Evolutionary conservation across 2,113 vertebrate genomes (phyloP).

Genomic region (Quiscalus mexicanus): DNA sequence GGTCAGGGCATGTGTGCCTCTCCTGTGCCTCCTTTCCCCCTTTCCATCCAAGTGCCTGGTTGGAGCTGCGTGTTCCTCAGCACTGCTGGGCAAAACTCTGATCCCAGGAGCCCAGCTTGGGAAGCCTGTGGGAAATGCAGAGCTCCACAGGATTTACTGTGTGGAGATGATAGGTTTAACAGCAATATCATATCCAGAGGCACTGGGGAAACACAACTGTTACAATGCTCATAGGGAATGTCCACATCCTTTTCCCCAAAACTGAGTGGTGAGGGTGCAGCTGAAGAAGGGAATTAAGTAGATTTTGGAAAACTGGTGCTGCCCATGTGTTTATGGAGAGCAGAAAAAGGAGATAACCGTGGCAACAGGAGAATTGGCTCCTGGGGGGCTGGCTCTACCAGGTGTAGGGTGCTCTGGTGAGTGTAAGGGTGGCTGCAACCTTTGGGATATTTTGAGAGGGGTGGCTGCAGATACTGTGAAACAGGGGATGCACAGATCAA

Average conservation of each 20-base stretch:
- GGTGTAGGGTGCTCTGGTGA: background rate
- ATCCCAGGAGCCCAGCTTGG: background rate
- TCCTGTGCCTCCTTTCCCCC: background rate
- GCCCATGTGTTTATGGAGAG: fast-evolving
- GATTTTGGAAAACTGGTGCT: background rate
- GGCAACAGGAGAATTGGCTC: background rate
- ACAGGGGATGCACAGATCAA: background rate
- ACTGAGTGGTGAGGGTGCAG: background rate
- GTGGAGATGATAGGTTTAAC: background rate
- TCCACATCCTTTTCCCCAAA: background rate
- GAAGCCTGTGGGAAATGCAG: background rate
- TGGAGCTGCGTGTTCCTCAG: background rate
- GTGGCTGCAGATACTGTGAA: background rate
- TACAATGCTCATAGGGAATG: fast-evolving
- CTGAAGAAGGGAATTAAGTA: background rate
- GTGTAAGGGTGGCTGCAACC: background rate
- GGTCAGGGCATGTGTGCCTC: background rate
- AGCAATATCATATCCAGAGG: fast-evolving
- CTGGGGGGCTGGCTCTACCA: background rate
- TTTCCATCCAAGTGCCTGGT: background rate
- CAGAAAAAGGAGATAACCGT: background rate
- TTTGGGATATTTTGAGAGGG: background rate
- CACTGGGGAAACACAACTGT: background rate
- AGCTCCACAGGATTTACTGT: background rate
- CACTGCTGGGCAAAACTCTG: background rate